Percentiles rank a stretch among this genome's conserved stretches.
phyloP scores from a whole-genome alignment of 2,888 invertebrate genomes.

The Cerceris rybyensis region DNA sequence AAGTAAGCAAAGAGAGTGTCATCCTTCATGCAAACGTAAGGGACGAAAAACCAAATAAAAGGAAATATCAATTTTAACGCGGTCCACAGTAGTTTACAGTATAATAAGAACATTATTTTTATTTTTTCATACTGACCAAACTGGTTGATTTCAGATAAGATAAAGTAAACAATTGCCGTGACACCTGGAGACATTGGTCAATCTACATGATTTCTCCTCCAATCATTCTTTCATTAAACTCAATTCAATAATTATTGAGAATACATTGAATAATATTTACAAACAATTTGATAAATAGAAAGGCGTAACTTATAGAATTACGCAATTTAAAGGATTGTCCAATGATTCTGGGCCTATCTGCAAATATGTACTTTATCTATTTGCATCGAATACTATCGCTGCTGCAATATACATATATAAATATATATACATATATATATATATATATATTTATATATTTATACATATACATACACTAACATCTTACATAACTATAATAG shows the following conservation, averaged over 20 bases:
- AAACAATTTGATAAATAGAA: constrained; percentile 1
- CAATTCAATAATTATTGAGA: constrained; percentile 50
- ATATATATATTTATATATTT: constrained; percentile 26
- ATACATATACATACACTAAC: constrained; percentile 41
- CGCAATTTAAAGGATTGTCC: constrained; percentile 21
- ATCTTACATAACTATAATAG: constrained; percentile 62
- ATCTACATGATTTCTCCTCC: not conserved
- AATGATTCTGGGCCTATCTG: constrained; percentile 40
- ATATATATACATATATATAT: constrained; percentile 32
- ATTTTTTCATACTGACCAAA: constrained; percentile 73
- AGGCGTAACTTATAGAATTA: not conserved
- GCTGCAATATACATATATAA: constrained; percentile 52
- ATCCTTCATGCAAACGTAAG: constrained; percentile 25
- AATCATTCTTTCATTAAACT: constrained; percentile 19
- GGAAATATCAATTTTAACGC: constrained; percentile 73
- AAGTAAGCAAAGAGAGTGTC: constrained; percentile 27
- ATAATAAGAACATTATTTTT: constrained; percentile 72
- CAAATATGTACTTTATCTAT: constrained; percentile 54
- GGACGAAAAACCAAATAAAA: constrained; percentile 48
- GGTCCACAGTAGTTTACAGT: constrained; percentile 79
- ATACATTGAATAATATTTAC: not conserved
- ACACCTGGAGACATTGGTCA: constrained; percentile 34
- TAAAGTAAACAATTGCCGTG: constrained; percentile 34
- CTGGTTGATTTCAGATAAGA: constrained; percentile 71
- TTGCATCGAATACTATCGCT: constrained; percentile 60